Conservation (phyloP, 2,113 vertebrate genomes). For the Leucoraja erinaceus region DNA sequence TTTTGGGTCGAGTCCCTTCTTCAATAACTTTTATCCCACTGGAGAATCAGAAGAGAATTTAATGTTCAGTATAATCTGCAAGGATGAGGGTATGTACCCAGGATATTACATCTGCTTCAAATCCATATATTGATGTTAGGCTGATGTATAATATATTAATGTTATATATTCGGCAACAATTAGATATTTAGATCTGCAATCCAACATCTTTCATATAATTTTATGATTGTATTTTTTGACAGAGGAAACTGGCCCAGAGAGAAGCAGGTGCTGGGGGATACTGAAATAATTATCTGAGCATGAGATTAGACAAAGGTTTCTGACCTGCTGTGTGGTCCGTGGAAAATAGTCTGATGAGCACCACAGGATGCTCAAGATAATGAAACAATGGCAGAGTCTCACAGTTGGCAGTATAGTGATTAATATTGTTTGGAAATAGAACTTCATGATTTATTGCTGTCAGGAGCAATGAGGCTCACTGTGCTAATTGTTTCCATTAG, state of each 20-base stretch:
- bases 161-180: background rate
- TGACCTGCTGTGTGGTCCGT: constrained; percentile 41
- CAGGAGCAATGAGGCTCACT: background rate
- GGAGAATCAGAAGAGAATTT: background rate
- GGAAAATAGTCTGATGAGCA: constrained; percentile 39
- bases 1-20: too few species aligned
- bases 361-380: constrained; percentile 5
- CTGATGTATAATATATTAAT: background rate
- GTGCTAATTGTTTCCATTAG: constrained; percentile 35
- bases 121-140: background rate
- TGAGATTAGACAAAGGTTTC: constrained; percentile 42
- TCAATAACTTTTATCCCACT: background rate
- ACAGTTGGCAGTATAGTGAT: constrained; percentile 29
- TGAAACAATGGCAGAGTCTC: constrained; percentile 21
- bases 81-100: background rate
- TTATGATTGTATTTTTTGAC: background rate
- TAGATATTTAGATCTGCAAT: background rate
- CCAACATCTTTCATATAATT: constrained; percentile 22
- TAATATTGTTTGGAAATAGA: constrained; percentile 34
- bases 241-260: constrained; percentile 11
- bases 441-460: constrained; percentile 24
- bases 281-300: constrained; percentile 48
- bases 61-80: background rate
- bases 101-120: background rate
- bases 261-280: constrained; percentile 46